These are phyloP conservation scores for Sorex fumeus DNA, from an alignment of 2,113 vertebrate genomes.

Conservation along the genomic window DNA sequence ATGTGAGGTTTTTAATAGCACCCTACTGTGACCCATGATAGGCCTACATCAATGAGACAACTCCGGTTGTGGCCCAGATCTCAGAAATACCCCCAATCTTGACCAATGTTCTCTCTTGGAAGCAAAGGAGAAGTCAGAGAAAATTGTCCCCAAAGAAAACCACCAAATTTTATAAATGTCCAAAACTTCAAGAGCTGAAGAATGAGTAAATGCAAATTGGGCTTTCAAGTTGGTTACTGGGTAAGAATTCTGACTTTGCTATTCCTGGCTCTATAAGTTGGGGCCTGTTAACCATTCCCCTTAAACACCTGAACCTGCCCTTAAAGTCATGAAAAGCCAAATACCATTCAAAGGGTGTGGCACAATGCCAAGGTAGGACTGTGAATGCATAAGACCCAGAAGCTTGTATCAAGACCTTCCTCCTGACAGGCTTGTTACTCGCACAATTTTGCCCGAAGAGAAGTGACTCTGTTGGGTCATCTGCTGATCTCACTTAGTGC, in stretches of 20 bases:
- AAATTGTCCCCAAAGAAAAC: neutral
- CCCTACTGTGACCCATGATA: neutral
- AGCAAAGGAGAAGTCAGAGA: neutral
- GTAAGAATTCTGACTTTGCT: neutral
- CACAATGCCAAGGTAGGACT: neutral
- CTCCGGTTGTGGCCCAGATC: neutral
- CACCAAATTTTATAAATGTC: neutral
- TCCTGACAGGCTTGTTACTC: accelerated
- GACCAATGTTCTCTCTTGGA: neutral
- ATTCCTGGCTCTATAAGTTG: neutral
- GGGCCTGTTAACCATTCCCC: neutral
- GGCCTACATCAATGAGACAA: neutral
- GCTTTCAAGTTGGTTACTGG: neutral
- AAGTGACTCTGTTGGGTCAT: accelerated
- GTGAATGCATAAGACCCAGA: accelerated
- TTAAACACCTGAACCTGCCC: neutral
- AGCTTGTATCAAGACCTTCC: accelerated
- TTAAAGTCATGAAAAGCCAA: neutral
- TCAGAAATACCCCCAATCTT: neutral
- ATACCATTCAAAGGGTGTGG: neutral
- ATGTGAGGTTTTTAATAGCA: neutral
- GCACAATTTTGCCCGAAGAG: neutral
- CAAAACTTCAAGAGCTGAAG: neutral
- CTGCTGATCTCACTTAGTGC: neutral
- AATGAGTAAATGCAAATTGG: neutral